A percentile compares a stretch with the other conserved stretches of the same genome.
phyloP scores from a whole-genome alignment of 1,140 invertebrate genomes.

The Phenacoccus solenopsis region DNA sequence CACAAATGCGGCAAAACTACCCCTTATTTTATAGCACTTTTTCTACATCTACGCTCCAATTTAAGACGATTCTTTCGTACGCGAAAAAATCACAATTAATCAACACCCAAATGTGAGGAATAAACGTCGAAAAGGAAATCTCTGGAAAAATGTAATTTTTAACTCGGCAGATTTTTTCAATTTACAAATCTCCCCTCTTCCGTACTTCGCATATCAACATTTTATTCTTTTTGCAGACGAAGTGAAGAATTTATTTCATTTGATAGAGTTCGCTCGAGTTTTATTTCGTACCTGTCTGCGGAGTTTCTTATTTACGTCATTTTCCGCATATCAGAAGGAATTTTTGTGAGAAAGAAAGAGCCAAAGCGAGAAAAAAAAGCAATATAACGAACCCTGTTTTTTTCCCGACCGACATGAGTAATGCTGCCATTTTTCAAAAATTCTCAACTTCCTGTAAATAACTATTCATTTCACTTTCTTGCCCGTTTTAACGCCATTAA shows the following conservation, averaged over 20 bases:
- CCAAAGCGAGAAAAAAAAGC: not conserved
- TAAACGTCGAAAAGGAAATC: too few species aligned
- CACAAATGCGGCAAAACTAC: not conserved
- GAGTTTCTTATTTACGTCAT: not conserved
- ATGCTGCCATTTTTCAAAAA: not conserved
- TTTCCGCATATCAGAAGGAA: not conserved
- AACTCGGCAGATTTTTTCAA: too few species aligned
- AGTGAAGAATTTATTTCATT: not conserved
- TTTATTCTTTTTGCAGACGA: too few species aligned
- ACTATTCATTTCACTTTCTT: not conserved
- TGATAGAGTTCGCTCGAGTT: not conserved
- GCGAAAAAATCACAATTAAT: too few species aligned
- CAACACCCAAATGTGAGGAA: too few species aligned
- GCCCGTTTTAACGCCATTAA: conserved; percentile 1
- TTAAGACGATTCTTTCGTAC: too few species aligned
- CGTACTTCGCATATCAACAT: too few species aligned
- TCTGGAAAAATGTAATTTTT: too few species aligned
- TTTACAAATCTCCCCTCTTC: too few species aligned
- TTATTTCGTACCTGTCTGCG: not conserved
- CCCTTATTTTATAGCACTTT: not conserved
- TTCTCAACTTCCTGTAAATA: not conserved
- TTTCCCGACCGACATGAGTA: not conserved
- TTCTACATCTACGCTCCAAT: too few species aligned
- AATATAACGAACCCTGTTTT: not conserved
- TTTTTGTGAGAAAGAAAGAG: not conserved